Conservation (phyloP, 1,140 invertebrate genomes). For the Lepidurus packardi region DNA sequence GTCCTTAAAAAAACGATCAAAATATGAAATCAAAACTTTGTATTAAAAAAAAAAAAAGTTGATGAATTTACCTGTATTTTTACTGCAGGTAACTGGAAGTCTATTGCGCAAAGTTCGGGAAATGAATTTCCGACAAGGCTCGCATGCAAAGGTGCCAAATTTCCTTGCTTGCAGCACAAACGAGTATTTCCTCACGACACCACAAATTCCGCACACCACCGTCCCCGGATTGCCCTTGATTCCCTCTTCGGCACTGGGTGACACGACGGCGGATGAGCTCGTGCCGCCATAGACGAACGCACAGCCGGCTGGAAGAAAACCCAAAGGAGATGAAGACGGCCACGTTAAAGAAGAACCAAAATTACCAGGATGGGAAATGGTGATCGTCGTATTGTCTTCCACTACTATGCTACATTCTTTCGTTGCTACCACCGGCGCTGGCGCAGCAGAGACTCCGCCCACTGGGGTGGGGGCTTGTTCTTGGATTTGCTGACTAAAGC, state of each 20-base stretch:
- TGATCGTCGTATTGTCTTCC: conserved; percentile 23
- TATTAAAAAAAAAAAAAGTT: too few species aligned
- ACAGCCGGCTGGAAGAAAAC: conserved; percentile 31
- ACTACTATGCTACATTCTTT: conserved; percentile 10
- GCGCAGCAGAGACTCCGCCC: conserved; percentile 10
- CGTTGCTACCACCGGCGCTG: background rate
- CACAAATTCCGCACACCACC: conserved; percentile 71
- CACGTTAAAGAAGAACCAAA: conserved; percentile 27
- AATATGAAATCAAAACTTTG: too few species aligned
- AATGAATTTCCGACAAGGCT: conserved; percentile 78
- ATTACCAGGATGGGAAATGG: conserved; percentile 24
- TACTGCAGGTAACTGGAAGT: conserved; percentile 22
- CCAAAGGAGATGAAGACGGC: conserved; percentile 26
- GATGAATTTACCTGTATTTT: background rate
- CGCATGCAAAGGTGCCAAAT: conserved; percentile 76
- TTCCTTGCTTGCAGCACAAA: conserved; percentile 70
- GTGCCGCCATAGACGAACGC: conserved; percentile 42
- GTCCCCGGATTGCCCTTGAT: conserved; percentile 49
- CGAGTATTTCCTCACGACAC: conserved; percentile 65
- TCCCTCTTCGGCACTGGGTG: background rate
- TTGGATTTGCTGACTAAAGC: conserved; percentile 35
- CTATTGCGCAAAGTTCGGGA: conserved; percentile 44
- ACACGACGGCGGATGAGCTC: conserved; percentile 42
- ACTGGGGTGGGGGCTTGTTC: conserved; percentile 23
- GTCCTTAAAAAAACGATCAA: too few species aligned